phyloP scores from a whole-genome alignment of 2,888 invertebrate species.

The Aricia artaxerxes region DNA sequence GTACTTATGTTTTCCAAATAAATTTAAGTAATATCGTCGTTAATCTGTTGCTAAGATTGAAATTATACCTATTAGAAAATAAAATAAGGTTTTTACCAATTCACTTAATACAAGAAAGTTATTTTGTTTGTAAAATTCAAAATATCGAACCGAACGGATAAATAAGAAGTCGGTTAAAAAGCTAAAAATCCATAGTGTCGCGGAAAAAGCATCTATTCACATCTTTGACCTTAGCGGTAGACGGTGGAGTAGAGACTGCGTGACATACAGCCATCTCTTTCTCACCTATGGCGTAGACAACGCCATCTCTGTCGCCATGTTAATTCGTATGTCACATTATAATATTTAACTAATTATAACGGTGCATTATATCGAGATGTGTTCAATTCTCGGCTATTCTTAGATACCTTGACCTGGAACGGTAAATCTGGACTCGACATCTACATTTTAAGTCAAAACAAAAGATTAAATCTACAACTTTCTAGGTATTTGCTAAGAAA shows the following conservation, averaged over 20 bases:
- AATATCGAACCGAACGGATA: neutral
- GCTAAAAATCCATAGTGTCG: neutral
- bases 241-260: constrained; percentile 27
- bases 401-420: neutral
- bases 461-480: neutral
- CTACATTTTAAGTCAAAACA: neutral
- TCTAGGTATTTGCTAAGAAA: neutral
- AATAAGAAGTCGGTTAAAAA: neutral
- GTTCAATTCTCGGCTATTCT: constrained; percentile 24
- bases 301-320: constrained; percentile 47
- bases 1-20: neutral
- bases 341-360: constrained; percentile 38
- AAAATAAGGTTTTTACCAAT: too few species aligned
- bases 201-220: constrained; percentile 32
- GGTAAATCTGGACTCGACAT: constrained; percentile 4
- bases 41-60: too few species aligned
- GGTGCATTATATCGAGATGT: constrained; percentile 40
- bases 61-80: too few species aligned
- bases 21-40: too few species aligned
- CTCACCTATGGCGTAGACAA: constrained; percentile 54
- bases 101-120: neutral
- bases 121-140: neutral
- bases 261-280: constrained; percentile 53
- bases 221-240: constrained; percentile 58
- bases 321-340: constrained; percentile 38